Percentiles rank a stretch among this genome's conserved stretches.
Conservation (phyloP, 2,888 invertebrate genomes). For the Mesoligia furuncula region DNA sequence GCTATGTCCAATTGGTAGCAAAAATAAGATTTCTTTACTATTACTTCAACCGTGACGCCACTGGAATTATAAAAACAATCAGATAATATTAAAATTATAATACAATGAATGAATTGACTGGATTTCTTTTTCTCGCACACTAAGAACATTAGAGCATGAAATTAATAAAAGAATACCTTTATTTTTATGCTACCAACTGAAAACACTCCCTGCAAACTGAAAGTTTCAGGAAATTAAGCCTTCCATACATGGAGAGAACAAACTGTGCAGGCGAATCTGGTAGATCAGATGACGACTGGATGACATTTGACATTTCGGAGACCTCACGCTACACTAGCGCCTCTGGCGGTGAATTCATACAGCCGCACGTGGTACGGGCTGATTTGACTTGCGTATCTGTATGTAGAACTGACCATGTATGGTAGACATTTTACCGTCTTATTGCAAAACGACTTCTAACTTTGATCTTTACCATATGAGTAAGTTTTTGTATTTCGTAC, state of each 20-base stretch:
- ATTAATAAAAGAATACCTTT: not conserved
- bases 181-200: conserved; percentile 15
- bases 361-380: not conserved
- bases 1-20: conserved; percentile 26
- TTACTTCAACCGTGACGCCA: not conserved
- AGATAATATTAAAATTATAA: not conserved
- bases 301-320: no score
- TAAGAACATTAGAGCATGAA: not conserved
- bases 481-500: not conserved
- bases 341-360: no score
- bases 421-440: not conserved
- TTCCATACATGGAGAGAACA: conserved; percentile 13
- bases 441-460: conserved; percentile 2
- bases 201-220: not conserved
- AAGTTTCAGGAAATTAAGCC: not conserved
- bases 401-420: not conserved
- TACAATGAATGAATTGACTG: not conserved
- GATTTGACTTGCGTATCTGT: no score
- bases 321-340: no score
- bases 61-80: not conserved
- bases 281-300: not conserved
- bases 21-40: conserved; percentile 10
- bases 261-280: not conserved
- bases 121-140: not conserved
- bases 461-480: not conserved